These are phyloP conservation scores for Sebastes minor DNA, from an alignment of 2,797 vertebrate genomes.

Conservation along the genomic window DNA sequence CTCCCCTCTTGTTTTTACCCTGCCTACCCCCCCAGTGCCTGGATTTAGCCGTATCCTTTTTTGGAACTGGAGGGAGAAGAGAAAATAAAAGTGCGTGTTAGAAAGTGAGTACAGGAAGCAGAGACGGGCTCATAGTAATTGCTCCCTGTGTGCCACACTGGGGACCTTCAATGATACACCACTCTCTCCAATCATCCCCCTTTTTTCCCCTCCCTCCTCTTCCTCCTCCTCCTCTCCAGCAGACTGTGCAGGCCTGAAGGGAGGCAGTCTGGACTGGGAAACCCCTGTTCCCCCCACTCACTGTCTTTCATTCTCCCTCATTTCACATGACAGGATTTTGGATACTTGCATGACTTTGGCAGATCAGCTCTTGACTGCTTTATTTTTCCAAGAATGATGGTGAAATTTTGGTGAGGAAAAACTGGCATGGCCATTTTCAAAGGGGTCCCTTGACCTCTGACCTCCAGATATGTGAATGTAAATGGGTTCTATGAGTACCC, in stretches of 20 bases:
- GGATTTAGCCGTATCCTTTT: slow-evolving; percentile 46
- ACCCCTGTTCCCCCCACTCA: not conserved
- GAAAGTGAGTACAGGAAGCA: slow-evolving; percentile 27
- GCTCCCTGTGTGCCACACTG: slow-evolving; percentile 15
- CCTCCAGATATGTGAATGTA: no score
- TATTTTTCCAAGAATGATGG: not conserved
- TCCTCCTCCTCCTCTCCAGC: not conserved
- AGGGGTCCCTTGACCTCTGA: no score
- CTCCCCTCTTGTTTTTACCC: not conserved
- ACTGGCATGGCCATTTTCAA: no score
- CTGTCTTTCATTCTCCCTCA: not conserved
- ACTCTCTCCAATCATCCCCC: slow-evolving; percentile 7
- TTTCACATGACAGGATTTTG: not conserved
- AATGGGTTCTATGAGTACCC: no score
- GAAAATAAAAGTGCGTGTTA: slow-evolving; percentile 16
- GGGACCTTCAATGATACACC: slow-evolving; percentile 27
- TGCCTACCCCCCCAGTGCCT: not conserved
- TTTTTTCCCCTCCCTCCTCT: slow-evolving; percentile 1
- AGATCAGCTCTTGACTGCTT: not conserved
- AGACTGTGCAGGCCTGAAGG: slow-evolving; percentile 27
- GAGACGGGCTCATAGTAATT: slow-evolving; percentile 28
- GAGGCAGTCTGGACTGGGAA: not conserved
- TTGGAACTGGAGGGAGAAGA: slow-evolving; percentile 37
- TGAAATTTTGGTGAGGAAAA: no score
- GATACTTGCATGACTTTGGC: not conserved